Evolutionary conservation across 92 coral and sea anemone species (phyloP).

Genomic region (Umimayanthus chanpuru): DNA sequence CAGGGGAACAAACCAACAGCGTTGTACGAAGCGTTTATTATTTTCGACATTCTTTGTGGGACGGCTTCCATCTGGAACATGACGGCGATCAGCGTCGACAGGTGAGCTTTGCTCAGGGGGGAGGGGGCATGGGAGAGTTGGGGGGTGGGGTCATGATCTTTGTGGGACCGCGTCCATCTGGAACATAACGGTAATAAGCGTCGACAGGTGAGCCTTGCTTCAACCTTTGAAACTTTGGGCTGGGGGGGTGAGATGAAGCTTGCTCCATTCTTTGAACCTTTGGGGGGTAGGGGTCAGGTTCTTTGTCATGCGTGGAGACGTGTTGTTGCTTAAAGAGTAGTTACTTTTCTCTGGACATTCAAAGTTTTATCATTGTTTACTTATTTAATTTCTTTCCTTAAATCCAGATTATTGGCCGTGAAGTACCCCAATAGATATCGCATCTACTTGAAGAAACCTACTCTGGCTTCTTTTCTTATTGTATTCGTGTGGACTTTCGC

Average conservation of each 20-base stretch:
- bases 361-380: not conserved
- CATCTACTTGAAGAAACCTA: constrained; percentile 67
- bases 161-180: constrained; percentile 92
- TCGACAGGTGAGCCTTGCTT: constrained; percentile 36
- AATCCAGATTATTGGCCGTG: constrained; percentile 76
- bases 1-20: not conserved
- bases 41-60: constrained; percentile 84
- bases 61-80: constrained; percentile 94
- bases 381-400: not conserved
- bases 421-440: constrained; percentile 79
- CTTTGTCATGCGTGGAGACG: too few relatives aligned
- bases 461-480: constrained; percentile 66
- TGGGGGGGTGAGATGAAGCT: too few relatives aligned
- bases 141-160: not conserved
- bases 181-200: constrained; percentile 88
- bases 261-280: too few relatives aligned
- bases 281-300: too few relatives aligned
- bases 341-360: too few relatives aligned
- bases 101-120: constrained; percentile 43
- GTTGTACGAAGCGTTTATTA: constrained; percentile 61
- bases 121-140: too few relatives aligned
- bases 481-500: constrained; percentile 74
- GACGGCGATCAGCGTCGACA: constrained; percentile 89
- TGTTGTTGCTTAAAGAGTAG: too few relatives aligned
- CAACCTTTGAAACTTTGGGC: too few relatives aligned